Percentiles rank a stretch among this genome's conserved stretches.
Conservation (phyloP, 2,888 invertebrate species). For the Psococerastis gibbosa region DNA sequence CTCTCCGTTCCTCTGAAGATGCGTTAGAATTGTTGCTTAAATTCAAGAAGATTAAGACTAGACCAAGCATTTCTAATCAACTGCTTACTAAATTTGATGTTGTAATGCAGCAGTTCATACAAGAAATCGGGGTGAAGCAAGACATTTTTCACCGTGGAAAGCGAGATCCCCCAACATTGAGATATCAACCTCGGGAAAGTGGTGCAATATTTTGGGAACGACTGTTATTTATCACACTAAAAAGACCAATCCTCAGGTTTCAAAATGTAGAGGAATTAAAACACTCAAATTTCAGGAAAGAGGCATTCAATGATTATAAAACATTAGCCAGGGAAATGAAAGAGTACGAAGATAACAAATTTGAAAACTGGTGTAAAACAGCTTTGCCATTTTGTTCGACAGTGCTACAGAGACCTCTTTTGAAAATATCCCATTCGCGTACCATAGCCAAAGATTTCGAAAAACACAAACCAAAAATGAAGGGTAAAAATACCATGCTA, state of each 20-base stretch:
- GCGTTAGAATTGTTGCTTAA: conserved; percentile 62
- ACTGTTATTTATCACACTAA: conserved; percentile 57
- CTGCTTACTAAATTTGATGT: conserved; percentile 67
- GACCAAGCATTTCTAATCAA: conserved; percentile 49
- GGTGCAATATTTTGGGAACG: conserved; percentile 77
- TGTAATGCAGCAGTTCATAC: conserved; percentile 65
- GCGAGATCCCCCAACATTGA: conserved; percentile 46
- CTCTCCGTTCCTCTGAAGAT: conserved; percentile 50
- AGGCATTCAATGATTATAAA: conserved; percentile 62
- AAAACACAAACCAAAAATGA: not conserved
- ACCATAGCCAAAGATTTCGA: not conserved
- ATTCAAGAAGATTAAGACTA: conserved; percentile 59
- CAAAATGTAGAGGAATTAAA: conserved; percentile 55
- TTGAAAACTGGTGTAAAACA: conserved; percentile 45
- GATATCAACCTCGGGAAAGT: conserved; percentile 59
- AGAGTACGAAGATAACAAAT: conserved; percentile 52
- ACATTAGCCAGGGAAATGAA: conserved; percentile 54
- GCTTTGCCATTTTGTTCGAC: conserved; percentile 35
- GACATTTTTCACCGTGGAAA: conserved; percentile 46
- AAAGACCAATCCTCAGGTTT: conserved; percentile 60
- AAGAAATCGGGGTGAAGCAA: conserved; percentile 57
- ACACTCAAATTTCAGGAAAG: conserved; percentile 49
- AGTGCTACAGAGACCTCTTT: conserved; percentile 46
- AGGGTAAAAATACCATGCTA: not conserved
- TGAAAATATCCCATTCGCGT: conserved; percentile 32